A percentile compares a stretch with the other conserved stretches of the same genome.
Conservation (phyloP, 2,888 invertebrate species). For the Camponotus fellah region DNA sequence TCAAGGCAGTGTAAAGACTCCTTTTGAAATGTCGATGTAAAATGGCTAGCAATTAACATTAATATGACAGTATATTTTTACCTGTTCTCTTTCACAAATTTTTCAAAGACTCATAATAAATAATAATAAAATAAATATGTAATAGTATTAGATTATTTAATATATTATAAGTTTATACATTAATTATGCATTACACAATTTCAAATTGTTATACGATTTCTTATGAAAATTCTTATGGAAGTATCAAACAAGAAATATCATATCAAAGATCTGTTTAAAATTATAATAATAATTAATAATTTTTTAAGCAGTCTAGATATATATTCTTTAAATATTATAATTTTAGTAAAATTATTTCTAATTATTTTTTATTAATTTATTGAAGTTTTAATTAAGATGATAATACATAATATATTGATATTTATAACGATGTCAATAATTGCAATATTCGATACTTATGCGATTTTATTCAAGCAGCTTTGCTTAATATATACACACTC, state of each 20-base stretch:
- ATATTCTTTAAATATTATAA: neutral
- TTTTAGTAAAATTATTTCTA: neutral
- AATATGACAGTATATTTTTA: neutral
- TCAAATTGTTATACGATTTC: neutral
- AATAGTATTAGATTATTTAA: neutral
- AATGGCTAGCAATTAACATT: constrained; percentile 32
- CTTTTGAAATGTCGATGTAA: neutral
- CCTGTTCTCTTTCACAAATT: constrained; percentile 2
- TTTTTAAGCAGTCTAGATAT: neutral
- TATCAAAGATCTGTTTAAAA: neutral
- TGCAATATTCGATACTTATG: neutral
- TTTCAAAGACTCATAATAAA: constrained; percentile 5
- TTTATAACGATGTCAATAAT: neutral
- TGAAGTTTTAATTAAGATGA: neutral
- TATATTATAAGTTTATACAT: neutral
- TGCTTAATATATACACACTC: neutral
- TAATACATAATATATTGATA: neutral
- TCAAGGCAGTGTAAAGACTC: constrained; percentile 24
- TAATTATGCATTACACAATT: neutral
- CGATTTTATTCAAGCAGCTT: constrained; percentile 19
- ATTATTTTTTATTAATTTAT: neutral
- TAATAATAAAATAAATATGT: neutral
- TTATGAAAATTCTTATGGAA: neutral
- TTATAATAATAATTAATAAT: neutral
- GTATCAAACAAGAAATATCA: neutral